phyloP scores from a whole-genome alignment of 2,888 invertebrate species.

The Pyrochroa serraticornis region DNA sequence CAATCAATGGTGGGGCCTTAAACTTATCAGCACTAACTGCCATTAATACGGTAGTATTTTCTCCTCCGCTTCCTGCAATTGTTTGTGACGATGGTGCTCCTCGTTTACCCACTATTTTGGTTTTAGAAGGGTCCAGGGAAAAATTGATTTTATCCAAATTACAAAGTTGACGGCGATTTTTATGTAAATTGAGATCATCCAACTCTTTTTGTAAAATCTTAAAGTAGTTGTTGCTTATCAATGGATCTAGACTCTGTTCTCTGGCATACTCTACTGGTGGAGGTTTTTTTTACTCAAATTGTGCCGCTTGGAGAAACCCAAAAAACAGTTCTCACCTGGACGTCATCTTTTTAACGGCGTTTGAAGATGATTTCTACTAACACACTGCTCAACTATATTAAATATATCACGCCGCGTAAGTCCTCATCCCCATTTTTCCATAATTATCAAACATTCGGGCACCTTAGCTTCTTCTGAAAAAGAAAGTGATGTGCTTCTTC shows the following conservation, averaged over 20 bases:
- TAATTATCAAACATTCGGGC: neutral
- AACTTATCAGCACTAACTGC: conserved; percentile 32
- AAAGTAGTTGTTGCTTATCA: conserved; percentile 13
- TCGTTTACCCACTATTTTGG: conserved; percentile 16
- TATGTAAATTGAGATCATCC: neutral
- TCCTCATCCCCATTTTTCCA: conserved; percentile 41
- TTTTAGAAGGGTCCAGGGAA: conserved; percentile 13
- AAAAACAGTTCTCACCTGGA: conserved; percentile 46
- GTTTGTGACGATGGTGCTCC: conserved; percentile 24
- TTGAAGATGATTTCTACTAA: conserved; percentile 36
- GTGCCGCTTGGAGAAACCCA: conserved; percentile 42
- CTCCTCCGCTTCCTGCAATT: conserved; percentile 39
- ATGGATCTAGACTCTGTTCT: conserved; percentile 33
- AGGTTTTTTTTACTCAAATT: conserved; percentile 46
- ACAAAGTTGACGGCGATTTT: conserved; percentile 8
- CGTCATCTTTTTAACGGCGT: conserved; percentile 44
- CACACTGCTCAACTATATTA: conserved; percentile 40
- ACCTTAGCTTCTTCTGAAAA: neutral
- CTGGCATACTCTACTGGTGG: conserved; percentile 44
- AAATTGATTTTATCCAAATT: conserved; percentile 21
- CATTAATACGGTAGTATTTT: conserved; percentile 39
- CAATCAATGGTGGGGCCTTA: conserved; percentile 12
- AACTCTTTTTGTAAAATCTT: neutral
- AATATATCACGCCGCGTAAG: conserved; percentile 42
- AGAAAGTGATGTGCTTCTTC: neutral